phyloP scores from a whole-genome alignment of 2,113 vertebrate species.

The Eulemur macaco region DNA sequence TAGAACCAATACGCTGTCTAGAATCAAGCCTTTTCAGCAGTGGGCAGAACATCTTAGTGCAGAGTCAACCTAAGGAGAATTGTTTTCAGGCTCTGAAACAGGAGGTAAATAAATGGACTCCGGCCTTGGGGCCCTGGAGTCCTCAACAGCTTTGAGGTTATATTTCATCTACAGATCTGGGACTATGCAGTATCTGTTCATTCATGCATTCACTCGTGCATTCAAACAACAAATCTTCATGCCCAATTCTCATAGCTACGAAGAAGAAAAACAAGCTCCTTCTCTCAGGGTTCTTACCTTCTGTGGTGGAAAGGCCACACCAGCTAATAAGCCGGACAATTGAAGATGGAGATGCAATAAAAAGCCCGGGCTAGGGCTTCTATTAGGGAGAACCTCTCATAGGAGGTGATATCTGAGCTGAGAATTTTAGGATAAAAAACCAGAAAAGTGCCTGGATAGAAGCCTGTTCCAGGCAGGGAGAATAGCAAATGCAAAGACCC shows the following conservation, averaged over 20 bases:
- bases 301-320: background rate
- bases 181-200: background rate
- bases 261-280: background rate
- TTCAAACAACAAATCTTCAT: background rate
- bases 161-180: background rate
- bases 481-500: background rate
- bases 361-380: background rate
- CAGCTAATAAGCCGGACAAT: background rate
- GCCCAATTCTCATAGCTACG: background rate
- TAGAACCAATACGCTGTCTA: background rate
- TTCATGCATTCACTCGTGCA: background rate
- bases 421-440: conserved; percentile 10
- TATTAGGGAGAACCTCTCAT: background rate
- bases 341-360: background rate
- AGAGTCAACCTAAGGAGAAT: background rate
- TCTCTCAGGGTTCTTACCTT: background rate
- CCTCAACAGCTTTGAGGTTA: background rate
- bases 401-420: background rate
- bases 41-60: background rate
- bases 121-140: background rate
- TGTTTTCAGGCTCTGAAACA: background rate
- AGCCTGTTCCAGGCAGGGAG: background rate
- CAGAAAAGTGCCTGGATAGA: background rate
- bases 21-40: background rate
- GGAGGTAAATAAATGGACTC: background rate